Evolutionary conservation across 2,797 vertebrate species (phyloP).

Genomic region (Thamnophis elegans): DNA sequence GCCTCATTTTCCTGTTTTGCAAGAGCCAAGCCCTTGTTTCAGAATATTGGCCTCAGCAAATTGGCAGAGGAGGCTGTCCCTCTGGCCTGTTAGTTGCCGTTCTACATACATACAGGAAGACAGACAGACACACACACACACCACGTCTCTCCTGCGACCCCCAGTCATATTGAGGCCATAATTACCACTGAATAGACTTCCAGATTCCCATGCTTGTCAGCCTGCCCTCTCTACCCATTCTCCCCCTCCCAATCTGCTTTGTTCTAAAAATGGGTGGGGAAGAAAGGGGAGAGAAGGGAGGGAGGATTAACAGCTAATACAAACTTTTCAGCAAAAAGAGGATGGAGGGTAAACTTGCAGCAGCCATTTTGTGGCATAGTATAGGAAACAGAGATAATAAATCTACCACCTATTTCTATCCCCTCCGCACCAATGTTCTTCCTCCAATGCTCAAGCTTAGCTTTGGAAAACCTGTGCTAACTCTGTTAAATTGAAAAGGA

Average conservation of each 20-base stretch:
- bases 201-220: constrained; percentile 78
- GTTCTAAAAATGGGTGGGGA: constrained; percentile 67
- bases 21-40: constrained; percentile 35
- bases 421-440: too few relatives aligned
- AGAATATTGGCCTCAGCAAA: constrained; percentile 25
- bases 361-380: not conserved
- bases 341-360: not conserved
- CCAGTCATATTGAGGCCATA: constrained; percentile 75
- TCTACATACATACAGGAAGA: not conserved
- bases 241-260: constrained; percentile 52
- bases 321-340: constrained; percentile 6
- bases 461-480: not conserved
- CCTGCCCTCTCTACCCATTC: constrained; percentile 44
- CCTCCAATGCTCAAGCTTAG: not conserved
- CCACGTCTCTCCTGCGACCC: constrained; percentile 53
- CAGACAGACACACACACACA: not conserved
- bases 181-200: constrained; percentile 79
- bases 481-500: not conserved
- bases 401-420: not conserved
- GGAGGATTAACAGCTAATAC: constrained; percentile 20
- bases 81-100: constrained; percentile 18
- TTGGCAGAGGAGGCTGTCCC: not conserved
- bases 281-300: constrained; percentile 51
- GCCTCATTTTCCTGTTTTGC: not conserved
- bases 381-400: not conserved